A percentile compares a stretch with the other conserved stretches of the same genome.
Evolutionary conservation across 2,113 vertebrate species (phyloP).

Genomic region (Chamaea fasciata): DNA sequence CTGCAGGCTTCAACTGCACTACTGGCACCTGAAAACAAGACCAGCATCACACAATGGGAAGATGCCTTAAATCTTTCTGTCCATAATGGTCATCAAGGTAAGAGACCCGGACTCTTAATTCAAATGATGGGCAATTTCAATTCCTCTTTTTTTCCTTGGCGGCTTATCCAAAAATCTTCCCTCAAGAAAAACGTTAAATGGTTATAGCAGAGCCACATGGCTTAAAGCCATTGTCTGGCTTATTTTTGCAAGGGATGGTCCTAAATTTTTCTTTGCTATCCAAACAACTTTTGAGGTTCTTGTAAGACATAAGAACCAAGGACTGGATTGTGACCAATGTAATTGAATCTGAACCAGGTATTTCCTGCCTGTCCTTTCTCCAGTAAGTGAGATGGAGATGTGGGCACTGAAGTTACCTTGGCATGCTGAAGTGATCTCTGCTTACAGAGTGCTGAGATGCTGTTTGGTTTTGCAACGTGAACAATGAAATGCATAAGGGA

Average conservation of each 20-base stretch:
- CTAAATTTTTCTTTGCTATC: background rate
- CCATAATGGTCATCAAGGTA: background rate
- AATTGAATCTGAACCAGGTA: background rate
- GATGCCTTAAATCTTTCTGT: background rate
- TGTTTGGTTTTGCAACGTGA: background rate
- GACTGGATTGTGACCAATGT: background rate
- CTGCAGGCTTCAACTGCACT: background rate
- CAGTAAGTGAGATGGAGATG: background rate
- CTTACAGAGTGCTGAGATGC: background rate
- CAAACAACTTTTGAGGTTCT: background rate
- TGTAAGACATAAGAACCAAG: background rate
- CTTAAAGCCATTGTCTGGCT: background rate
- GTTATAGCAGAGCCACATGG: background rate
- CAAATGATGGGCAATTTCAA: background rate
- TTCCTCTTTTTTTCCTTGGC: background rate
- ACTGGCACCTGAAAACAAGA: background rate
- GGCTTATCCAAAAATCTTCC: background rate
- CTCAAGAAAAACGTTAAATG: background rate
- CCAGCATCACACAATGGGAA: background rate
- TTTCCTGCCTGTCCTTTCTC: background rate
- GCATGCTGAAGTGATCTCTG: background rate
- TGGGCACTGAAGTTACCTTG: background rate
- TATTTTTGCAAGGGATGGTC: background rate
- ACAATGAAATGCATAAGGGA: background rate
- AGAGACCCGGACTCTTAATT: background rate